Evolutionary conservation across 2,888 invertebrate species (phyloP), one percentile per base, ranked within the genome.

Genomic region (Unio delphinus): DNA sequence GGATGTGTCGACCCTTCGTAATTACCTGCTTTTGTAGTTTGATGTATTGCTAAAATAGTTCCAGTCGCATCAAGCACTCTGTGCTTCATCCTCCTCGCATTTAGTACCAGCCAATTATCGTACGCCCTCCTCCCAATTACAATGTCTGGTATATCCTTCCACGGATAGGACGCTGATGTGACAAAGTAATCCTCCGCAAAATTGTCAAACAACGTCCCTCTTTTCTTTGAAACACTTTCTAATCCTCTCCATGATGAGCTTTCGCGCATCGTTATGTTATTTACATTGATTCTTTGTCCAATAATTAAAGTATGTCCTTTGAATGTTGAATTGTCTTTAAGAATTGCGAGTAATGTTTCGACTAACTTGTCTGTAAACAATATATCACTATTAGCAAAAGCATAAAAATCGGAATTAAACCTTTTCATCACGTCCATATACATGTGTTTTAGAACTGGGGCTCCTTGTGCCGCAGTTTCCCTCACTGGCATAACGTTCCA

Each of bases 131-230:
- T 65, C 11, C 79, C 79, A 55, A 80, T 71, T 30, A 79, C 76
- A 26, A 80, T 70, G 34, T 76, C 74, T 7, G 80, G 79, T 34
- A 75, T 68, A 23, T 67, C 61, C 30, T 72, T 55, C 80, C 80
- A 80, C 17, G 76, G 76, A 67, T 75, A 80, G 23, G 71, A 68
- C 23, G 56, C 55, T 11, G 65, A 71, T 34, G 76, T 73, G 55
- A 80, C 70, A 60, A 80, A 79, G 62, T 77, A 80, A 61, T 80
- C 80, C 57, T 73, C 72, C 11, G 75, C 78, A 18, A 65, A 66
- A 11, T 26, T 55, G 3, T 68, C 61, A 60, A 78, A 76, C 0
- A 73, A 57, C 20, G 65, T 55, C 60, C 75, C 75, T 45, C 73
- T 60, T 55, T 55, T 55, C 61, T 59, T 63, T 6, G 70, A 59